These are phyloP conservation scores for Phymatocera aterrima DNA, from an alignment of 2,888 invertebrate species.

Conservation along the genomic window DNA sequence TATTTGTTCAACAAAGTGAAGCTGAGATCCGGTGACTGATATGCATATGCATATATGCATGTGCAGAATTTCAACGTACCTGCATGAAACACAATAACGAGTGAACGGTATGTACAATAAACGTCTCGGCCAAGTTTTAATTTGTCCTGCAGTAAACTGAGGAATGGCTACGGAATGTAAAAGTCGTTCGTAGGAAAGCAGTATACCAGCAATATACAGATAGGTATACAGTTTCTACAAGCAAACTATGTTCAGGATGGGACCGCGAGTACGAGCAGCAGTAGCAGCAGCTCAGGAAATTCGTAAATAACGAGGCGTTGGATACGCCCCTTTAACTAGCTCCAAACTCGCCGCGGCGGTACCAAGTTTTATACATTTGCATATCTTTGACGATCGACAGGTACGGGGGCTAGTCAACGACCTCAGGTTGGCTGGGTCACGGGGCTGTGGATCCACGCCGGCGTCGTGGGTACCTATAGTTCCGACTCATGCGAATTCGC, in stretches of 20 bases:
- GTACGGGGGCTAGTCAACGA: slow-evolving; percentile 12
- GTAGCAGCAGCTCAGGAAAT: slow-evolving; percentile 35
- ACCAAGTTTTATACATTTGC: slow-evolving; percentile 44
- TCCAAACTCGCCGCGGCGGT: slow-evolving; percentile 30
- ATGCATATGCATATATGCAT: not conserved
- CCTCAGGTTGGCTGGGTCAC: slow-evolving; percentile 5
- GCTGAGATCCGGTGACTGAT: not conserved
- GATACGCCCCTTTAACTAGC: slow-evolving; percentile 44
- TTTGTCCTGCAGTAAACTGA: slow-evolving; percentile 35
- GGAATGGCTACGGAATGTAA: slow-evolving; percentile 16
- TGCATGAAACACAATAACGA: not conserved
- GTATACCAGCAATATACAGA: not conserved
- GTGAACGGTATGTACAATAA: not conserved
- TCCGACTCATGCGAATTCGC: slow-evolving; percentile 40
- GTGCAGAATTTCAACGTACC: too few relatives aligned
- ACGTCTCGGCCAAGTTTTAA: slow-evolving; percentile 25
- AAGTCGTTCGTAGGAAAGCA: slow-evolving; percentile 26
- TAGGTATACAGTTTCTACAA: not conserved
- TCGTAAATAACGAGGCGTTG: slow-evolving; percentile 42
- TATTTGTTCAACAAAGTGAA: too few relatives aligned
- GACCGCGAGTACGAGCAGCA: not conserved
- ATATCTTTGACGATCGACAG: slow-evolving; percentile 48
- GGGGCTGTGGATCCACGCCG: not conserved
- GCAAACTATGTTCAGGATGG: not conserved
- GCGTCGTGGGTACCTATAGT: not conserved